Evolutionary conservation across 2,797 vertebrate species (phyloP).

Genomic region (Trematomus bernacchii): DNA sequence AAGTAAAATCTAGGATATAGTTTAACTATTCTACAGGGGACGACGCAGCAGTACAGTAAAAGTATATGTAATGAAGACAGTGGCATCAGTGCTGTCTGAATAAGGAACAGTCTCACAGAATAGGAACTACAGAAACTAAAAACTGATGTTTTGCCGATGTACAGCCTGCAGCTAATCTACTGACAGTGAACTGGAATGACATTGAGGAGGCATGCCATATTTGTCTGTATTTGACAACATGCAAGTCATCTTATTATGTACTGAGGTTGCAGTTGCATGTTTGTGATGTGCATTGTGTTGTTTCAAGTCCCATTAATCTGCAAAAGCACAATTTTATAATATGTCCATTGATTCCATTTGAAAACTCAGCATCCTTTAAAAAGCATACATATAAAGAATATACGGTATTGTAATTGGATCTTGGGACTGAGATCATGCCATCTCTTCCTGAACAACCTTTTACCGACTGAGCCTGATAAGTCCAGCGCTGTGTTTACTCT

Average conservation of each 20-base stretch:
- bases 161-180: conserved; percentile 8
- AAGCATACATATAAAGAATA: neutral
- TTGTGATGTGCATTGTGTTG: neutral
- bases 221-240: neutral
- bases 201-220: conserved; percentile 9
- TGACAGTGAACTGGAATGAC: conserved; percentile 16
- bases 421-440: conserved; percentile 19
- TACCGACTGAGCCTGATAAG: conserved; percentile 39
- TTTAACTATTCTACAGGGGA: conserved; percentile 22
- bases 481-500: conserved; percentile 60
- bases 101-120: conserved; percentile 9
- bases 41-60: conserved; percentile 29
- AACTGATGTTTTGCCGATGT: conserved; percentile 21
- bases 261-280: neutral
- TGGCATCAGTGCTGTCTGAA: conserved; percentile 9
- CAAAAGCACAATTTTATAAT: neutral
- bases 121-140: conserved; percentile 5
- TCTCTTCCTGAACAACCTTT: conserved; percentile 41
- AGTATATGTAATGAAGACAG: conserved; percentile 32
- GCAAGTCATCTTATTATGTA: neutral
- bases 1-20: conserved; percentile 20
- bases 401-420: conserved; percentile 9
- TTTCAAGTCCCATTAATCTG: neutral
- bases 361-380: neutral
- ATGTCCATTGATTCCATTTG: neutral